phyloP scores from a whole-genome alignment of 2,113 vertebrate genomes.

The Lepisosteus oculatus region DNA sequence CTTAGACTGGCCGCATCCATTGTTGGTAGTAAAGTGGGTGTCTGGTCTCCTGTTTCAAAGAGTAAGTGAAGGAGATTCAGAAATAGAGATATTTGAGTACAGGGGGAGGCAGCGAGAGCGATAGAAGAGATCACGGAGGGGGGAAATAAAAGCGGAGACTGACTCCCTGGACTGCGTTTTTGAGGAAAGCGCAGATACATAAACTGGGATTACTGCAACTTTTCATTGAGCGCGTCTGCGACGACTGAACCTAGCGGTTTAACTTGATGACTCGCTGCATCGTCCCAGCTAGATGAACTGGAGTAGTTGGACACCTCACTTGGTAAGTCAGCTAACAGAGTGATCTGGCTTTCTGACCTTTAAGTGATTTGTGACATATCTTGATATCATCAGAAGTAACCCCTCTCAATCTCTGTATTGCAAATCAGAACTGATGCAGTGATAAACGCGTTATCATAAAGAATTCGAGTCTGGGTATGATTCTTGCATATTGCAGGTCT shows the following conservation, averaged over 20 bases:
- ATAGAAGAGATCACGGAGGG: neutral
- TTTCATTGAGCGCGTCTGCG: constrained; percentile 8
- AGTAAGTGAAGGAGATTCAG: constrained; percentile 45
- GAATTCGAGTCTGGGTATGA: no score
- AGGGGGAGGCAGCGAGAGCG: constrained; percentile 28
- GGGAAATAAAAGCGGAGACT: constrained; percentile 14
- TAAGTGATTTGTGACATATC: no score
- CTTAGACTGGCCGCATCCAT: constrained; percentile 36
- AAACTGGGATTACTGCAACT: constrained; percentile 31
- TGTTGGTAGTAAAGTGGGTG: constrained; percentile 54
- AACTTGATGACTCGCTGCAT: constrained; percentile 36
- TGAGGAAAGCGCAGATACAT: constrained; percentile 3
- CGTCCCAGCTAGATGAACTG: constrained; percentile 57
- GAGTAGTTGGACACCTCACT: constrained; percentile 53
- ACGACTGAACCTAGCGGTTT: neutral
- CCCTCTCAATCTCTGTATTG: no score
- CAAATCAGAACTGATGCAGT: no score
- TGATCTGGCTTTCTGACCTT: no score
- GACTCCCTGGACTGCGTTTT: constrained; percentile 19
- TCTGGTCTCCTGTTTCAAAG: constrained; percentile 57
- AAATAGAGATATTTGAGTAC: constrained; percentile 37
- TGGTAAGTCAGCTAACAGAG: constrained; percentile 46
- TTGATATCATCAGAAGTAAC: no score
- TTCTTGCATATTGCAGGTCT: no score
- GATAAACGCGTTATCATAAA: no score